Evolutionary conservation across 2,888 invertebrate genomes (phyloP).

Genomic region (Teleogryllus oceanicus): DNA sequence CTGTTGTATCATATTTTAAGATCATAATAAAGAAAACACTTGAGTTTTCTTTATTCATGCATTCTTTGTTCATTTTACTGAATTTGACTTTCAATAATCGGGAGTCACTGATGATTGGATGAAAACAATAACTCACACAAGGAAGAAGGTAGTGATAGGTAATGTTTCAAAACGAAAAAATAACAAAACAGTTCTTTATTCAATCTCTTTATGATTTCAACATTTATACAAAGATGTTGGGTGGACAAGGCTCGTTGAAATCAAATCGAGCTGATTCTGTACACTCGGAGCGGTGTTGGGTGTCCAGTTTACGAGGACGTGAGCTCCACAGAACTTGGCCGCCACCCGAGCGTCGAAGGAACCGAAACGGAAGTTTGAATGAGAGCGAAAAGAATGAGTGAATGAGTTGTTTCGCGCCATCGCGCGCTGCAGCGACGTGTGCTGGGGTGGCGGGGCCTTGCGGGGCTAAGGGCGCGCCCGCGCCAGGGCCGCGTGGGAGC

Average conservation of each 20-base stretch:
- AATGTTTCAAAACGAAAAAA: conserved; percentile 4
- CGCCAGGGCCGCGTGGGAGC: neutral
- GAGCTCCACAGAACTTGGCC: neutral
- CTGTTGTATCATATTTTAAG: too few relatives aligned
- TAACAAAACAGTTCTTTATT: conserved; percentile 11
- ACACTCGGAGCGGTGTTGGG: neutral
- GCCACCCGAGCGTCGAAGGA: neutral
- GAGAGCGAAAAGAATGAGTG: neutral
- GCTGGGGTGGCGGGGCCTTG: neutral
- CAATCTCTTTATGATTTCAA: conserved; percentile 2
- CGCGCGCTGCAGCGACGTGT: neutral
- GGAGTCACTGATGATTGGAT: too few relatives aligned
- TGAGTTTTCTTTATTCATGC: too few relatives aligned
- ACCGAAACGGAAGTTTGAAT: neutral
- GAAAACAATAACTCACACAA: too few relatives aligned
- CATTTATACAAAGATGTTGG: neutral
- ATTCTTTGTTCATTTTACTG: too few relatives aligned
- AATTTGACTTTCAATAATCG: too few relatives aligned
- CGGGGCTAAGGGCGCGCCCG: neutral
- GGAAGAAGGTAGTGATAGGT: too few relatives aligned
- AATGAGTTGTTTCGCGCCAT: neutral
- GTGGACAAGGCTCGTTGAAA: neutral
- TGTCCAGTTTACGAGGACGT: neutral
- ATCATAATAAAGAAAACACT: too few relatives aligned
- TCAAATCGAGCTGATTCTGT: neutral